phyloP scores from a whole-genome alignment of 2,797 vertebrate species.

The Pangasius larnaudii region DNA sequence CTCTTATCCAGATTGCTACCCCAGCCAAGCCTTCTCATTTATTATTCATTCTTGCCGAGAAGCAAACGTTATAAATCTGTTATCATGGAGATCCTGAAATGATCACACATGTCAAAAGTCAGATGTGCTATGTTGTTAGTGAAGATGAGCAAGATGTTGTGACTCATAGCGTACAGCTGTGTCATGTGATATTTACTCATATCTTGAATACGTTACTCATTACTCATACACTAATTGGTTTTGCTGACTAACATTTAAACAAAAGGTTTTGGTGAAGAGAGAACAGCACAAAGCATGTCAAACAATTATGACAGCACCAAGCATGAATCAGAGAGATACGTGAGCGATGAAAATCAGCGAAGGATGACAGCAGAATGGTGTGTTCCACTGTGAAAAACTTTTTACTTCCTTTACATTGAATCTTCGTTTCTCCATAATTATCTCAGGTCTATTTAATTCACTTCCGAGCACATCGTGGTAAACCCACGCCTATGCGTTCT shows the following conservation, averaged over 20 bases:
- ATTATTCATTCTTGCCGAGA: background rate
- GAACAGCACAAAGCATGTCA: constrained; percentile 18
- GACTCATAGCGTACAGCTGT: background rate
- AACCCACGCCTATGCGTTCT: background rate
- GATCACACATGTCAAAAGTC: background rate
- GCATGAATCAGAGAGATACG: constrained; percentile 34
- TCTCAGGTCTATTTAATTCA: constrained; percentile 12
- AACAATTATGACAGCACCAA: constrained; percentile 23
- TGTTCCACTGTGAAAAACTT: background rate
- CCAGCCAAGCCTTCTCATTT: background rate
- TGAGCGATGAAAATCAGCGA: background rate
- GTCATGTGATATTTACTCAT: constrained; percentile 29
- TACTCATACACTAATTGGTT: constrained; percentile 10
- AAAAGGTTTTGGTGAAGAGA: constrained; percentile 27
- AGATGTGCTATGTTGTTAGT: background rate
- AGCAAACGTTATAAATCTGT: background rate
- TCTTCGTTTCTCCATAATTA: background rate
- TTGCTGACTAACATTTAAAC: constrained; percentile 37
- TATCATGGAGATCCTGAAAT: background rate
- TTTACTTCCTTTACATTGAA: constrained; percentile 3
- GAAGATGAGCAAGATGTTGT: constrained; percentile 14
- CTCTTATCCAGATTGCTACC: background rate
- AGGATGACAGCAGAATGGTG: background rate
- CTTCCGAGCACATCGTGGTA: background rate
- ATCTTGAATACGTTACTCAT: constrained; percentile 3